These are phyloP conservation scores for Apis dorsata DNA, from an alignment of 1,140 invertebrate genomes.

Conservation along the genomic window DNA sequence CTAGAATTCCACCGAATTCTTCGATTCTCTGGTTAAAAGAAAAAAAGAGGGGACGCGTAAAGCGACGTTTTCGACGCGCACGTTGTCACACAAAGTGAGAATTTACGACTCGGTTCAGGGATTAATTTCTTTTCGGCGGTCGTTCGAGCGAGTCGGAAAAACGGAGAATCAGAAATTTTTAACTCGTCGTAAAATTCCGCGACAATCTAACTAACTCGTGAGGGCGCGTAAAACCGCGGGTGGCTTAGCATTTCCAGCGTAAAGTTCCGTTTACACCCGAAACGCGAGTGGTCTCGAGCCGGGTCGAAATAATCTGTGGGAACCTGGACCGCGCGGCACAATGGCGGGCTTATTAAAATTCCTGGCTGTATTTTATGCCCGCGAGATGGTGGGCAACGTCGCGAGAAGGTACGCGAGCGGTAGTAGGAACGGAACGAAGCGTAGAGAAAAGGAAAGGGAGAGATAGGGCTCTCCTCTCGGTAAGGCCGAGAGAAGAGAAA, in stretches of 20 bases:
- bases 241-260: conserved; percentile 38
- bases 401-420: conserved; percentile 52
- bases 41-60: no score
- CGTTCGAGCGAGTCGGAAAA: not conserved
- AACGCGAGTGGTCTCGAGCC: conserved; percentile 58
- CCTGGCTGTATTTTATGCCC: conserved; percentile 72
- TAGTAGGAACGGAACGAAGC: conserved; percentile 30
- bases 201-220: conserved; percentile 62
- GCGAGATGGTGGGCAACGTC: conserved; percentile 65
- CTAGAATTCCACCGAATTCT: no score
- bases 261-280: conserved; percentile 63
- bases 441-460: conserved; percentile 31
- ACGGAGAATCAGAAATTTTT: conserved; percentile 27
- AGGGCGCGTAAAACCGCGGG: conserved; percentile 59
- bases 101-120: not conserved
- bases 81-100: not conserved
- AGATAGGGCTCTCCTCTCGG: not conserved
- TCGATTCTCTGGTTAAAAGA: no score
- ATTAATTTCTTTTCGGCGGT: conserved; percentile 4
- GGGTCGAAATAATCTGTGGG: conserved; percentile 70
- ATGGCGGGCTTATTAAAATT: conserved; percentile 75
- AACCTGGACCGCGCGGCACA: conserved; percentile 66
- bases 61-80: no score
- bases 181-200: conserved; percentile 59
- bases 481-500: not conserved